Evolutionary conservation across 2,113 vertebrate genomes (phyloP).

Genomic region (Meriones unguiculatus): DNA sequence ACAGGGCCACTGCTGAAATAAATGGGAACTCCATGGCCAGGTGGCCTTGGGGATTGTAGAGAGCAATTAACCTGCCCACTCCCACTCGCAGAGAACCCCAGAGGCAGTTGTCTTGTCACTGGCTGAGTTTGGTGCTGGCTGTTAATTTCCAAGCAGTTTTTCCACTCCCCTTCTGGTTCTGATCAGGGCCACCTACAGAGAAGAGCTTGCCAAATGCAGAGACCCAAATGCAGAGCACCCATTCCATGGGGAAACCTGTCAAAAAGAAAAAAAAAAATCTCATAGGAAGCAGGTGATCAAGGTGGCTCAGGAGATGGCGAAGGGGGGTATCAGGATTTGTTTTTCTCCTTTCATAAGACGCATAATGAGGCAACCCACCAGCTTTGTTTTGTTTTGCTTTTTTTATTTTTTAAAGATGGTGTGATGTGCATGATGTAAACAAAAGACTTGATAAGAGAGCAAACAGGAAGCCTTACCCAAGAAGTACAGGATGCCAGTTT

Average conservation of each 20-base stretch:
- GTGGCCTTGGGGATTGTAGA: constrained; percentile 43
- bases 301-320: background rate
- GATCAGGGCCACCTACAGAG: background rate
- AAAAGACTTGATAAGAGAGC: background rate
- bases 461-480: background rate
- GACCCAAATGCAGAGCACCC: background rate
- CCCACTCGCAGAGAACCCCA: background rate
- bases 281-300: background rate
- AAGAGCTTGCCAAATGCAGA: background rate
- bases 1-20: constrained; percentile 25
- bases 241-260: background rate
- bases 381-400: background rate
- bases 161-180: background rate
- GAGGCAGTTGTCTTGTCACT: background rate
- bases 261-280: background rate
- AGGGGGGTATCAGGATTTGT: background rate
- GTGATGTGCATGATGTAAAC: background rate
- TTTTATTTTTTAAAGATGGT: background rate
- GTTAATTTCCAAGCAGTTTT: constrained; percentile 7
- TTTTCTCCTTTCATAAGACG: background rate
- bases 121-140: background rate
- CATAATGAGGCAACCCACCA: background rate
- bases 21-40: constrained; percentile 16
- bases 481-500: background rate
- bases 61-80: constrained; percentile 24